A percentile compares a stretch with the other conserved stretches of the same genome.
These are phyloP conservation scores for Clarias magur DNA, from an alignment of 2,113 vertebrate species.

Conservation along the genomic window DNA sequence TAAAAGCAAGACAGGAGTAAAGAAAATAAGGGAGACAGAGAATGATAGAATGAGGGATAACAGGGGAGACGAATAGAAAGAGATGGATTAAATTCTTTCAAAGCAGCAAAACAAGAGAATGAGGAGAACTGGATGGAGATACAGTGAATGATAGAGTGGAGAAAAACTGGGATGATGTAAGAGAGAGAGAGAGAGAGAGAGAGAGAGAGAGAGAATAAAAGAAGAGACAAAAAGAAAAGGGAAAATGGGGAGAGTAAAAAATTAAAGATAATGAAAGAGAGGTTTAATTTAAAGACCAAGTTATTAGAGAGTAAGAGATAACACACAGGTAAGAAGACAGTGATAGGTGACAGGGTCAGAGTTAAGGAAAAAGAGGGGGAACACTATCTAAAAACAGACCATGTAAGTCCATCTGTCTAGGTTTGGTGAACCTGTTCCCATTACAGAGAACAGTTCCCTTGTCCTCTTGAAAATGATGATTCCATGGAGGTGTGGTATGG, in stretches of 20 bases:
- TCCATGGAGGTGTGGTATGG: background rate
- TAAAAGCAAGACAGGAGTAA: slow-evolving; percentile 20
- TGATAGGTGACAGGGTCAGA: background rate
- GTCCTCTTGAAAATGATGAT: background rate
- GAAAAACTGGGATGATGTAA: background rate
- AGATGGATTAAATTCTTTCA: background rate
- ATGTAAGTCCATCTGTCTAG: background rate
- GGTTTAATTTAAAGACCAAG: background rate
- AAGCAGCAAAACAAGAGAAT: background rate
- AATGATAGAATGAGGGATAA: slow-evolving; percentile 10
- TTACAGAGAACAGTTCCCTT: background rate
- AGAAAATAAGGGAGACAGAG: slow-evolving; percentile 22
- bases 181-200: background rate
- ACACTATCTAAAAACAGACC: background rate
- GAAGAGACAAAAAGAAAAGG: background rate
- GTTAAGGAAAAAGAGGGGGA: background rate
- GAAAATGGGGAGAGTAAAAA: background rate
- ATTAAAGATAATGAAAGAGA: background rate
- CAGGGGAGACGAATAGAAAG: background rate
- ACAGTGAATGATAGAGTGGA: background rate
- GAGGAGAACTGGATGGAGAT: background rate
- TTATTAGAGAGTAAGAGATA: background rate
- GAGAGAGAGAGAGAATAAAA: too few relatives aligned
- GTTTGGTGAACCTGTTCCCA: background rate
- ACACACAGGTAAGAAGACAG: background rate